Evolutionary conservation across 1,140 invertebrate genomes (phyloP).

Genomic region (Metopolophium dirhodum): DNA sequence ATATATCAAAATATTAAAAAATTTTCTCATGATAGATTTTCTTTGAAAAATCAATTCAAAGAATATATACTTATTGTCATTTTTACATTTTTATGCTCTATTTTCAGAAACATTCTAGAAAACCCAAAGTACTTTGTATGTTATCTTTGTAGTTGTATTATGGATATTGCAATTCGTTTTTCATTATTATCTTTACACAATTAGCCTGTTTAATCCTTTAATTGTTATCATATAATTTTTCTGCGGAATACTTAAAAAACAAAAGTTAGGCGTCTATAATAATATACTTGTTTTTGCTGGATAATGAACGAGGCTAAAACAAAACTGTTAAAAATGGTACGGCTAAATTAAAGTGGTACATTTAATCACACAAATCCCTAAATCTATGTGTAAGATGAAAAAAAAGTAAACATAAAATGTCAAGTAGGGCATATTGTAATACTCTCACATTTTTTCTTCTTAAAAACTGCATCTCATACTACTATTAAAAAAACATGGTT

Average conservation of each 20-base stretch:
- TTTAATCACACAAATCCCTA: not conserved
- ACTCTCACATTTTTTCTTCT: not conserved
- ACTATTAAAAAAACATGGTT: not conserved
- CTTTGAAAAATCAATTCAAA: not conserved
- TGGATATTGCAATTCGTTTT: not conserved
- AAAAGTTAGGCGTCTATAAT: not conserved
- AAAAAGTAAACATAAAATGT: not conserved
- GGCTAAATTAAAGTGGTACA: not conserved
- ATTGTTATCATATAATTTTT: not conserved
- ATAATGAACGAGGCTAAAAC: not conserved
- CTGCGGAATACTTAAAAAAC: not conserved
- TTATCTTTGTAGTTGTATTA: not conserved
- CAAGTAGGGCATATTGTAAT: not conserved
- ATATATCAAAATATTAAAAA: not conserved
- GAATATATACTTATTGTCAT: not conserved
- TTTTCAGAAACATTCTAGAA: not conserved
- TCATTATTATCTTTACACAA: not conserved
- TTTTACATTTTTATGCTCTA: not conserved
- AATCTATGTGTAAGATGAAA: not conserved
- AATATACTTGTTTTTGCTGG: not conserved
- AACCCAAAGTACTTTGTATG: no score
- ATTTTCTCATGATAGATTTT: not conserved
- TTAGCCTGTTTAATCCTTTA: not conserved
- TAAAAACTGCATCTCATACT: not conserved
- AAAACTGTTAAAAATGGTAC: not conserved